Evolutionary conservation across 2,888 invertebrate species (phyloP), one percentile per base, ranked within the genome.

Genomic region (Ecliptopera silaceata): DNA sequence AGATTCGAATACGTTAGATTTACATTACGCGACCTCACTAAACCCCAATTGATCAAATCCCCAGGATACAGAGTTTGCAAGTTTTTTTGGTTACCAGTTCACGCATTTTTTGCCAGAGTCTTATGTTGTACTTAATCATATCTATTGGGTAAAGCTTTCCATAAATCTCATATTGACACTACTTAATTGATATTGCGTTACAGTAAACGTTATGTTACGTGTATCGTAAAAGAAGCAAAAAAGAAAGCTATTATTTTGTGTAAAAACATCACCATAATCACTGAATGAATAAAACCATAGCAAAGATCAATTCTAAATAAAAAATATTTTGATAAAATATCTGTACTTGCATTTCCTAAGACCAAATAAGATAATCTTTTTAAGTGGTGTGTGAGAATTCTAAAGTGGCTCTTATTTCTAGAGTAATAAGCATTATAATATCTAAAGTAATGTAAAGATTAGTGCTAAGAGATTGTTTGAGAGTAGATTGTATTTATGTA

Each of bases 401-500:
- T 42, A 22, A 1, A 8, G 13, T 22, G 4, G 12, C 13, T 46
- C 32, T 22, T 26, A 18, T 26, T 18, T 34, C n/a, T 1, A 12
- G 1, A n/a, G n/a, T 6, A 34, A 12, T 17, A 38, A 38, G 15
- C 38, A 32, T 11, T 18, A 11, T 3, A 11, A 1, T 17, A 18
- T 13, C 1, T 34, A 13, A 32, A 3, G 20, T 4, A 22, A 1
- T 13, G 15, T 4, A 5, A 34, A 10, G 6, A 31, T 6, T 3
- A 15, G 36, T 36, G 8, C 15, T 36, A 15, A 36, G 15, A 22
- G 56, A 32, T 54, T 50, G 56, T 46, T 59, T 45, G 48, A 39
- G 29, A 48, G 61, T 60, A 57, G 45, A 36, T 54, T 36, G 47
- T 64, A 59, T 62, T 47, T 55, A 59, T 48, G 32, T 57, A 59